Conservation (phyloP, 1,140 invertebrate species). For the Drosophila repletoides region DNA sequence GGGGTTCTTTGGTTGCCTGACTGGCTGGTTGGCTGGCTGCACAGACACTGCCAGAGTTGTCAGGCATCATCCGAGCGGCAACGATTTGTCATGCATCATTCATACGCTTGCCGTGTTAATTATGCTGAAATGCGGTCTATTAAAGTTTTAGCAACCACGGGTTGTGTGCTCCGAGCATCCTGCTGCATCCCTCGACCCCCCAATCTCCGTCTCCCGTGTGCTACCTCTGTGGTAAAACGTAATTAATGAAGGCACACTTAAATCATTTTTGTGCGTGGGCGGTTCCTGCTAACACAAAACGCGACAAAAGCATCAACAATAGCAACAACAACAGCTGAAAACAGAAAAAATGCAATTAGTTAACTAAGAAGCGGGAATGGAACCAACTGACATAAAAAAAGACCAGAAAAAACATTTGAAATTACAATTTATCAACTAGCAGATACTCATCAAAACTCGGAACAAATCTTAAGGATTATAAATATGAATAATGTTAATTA, state of each 20-base stretch:
- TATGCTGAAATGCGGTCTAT: conserved; percentile 78
- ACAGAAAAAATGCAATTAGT: conserved; percentile 70
- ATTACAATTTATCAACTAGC: background rate
- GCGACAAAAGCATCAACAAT: conserved; percentile 34
- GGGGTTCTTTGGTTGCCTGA: background rate
- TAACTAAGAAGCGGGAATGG: conserved; percentile 70
- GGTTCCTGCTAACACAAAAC: conserved; percentile 34
- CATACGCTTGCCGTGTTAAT: conserved; percentile 73
- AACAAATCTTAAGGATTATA: too few relatives aligned
- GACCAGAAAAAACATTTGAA: background rate
- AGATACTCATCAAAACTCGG: too few relatives aligned
- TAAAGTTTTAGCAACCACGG: conserved; percentile 64
- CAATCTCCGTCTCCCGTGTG: background rate
- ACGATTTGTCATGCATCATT: conserved; percentile 70
- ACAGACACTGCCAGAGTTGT: background rate
- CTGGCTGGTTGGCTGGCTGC: conserved; percentile 1
- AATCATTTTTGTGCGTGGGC: conserved; percentile 77
- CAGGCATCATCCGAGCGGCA: conserved; percentile 4
- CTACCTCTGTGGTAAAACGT: conserved; percentile 51
- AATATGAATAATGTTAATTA: too few relatives aligned
- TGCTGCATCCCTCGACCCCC: background rate
- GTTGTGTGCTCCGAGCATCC: conserved; percentile 6
- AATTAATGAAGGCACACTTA: conserved; percentile 79
- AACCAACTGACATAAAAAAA: conserved; percentile 31
- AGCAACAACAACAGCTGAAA: conserved; percentile 18